Evolutionary conservation across 1,140 invertebrate genomes (phyloP), one percentile per base, ranked within the genome.

Genomic region (Plectus sambesii): DNA sequence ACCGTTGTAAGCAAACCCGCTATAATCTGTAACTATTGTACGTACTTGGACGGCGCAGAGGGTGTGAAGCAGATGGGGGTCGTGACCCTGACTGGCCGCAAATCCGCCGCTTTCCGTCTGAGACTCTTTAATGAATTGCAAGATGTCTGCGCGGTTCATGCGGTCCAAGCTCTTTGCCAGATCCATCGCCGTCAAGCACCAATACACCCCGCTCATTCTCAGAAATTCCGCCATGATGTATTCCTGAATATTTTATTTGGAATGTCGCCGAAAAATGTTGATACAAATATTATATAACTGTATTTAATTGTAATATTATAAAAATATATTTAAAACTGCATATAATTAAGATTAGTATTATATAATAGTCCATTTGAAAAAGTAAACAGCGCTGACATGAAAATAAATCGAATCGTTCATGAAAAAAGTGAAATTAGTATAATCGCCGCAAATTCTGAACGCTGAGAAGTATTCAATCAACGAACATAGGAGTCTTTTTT

Each of bases 201-300:
- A 99, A 72, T 97, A 81, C 69, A 98, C 87, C 9, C 93, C 94
- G 58, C 88, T 96, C 80, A 98, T 84, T 55, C 90, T 76, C 29
- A 99, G 72, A 73, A 92, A 92, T 71, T 98, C 92, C 2, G 89
- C 88, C 80, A 93, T 92, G 57, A 82, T 82, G 69, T 83, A 90
- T 70, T 88, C 87, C 79, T 85, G 53, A 22, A 73, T 4, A 53
- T 29, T 35, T 40, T 54, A 36, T 2, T 25, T 33, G n/a, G 38
- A 17, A 46, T 6, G 8, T 19, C 5, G 6, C 42, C 26, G 22
- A 36, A 6, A 49, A 12, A 4, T 5, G 9, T 8, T 15, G 8
- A 46, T n/a, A 6, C 6, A 20, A 43, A 12, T 38, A 47, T 59
- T 22, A 23, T 38, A 22, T 30, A 19, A 40, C 9, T 37, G 12